Conservation (phyloP, 2,113 vertebrate genomes). For the Indri indri region DNA sequence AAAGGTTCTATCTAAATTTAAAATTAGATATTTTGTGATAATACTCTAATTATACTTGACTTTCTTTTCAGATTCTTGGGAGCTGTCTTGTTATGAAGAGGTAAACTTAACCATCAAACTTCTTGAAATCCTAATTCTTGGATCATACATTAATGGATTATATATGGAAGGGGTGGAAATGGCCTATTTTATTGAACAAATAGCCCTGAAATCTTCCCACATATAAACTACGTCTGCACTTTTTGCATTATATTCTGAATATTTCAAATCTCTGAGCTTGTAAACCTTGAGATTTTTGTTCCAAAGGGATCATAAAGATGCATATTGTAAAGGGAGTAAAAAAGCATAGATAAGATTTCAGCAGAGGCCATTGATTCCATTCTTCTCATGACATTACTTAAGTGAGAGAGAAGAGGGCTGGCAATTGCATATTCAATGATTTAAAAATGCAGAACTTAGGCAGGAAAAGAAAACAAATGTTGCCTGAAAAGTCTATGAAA, state of each 20-base stretch:
- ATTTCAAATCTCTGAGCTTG: background rate
- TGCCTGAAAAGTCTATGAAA: background rate
- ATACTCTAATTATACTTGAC: background rate
- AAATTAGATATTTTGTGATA: background rate
- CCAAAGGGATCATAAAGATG: background rate
- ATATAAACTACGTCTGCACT: background rate
- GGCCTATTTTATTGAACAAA: background rate
- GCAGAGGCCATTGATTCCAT: background rate
- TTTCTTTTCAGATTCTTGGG: background rate
- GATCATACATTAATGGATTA: background rate
- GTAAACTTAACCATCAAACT: background rate
- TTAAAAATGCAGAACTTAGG: constrained; percentile 62
- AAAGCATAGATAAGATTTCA: background rate
- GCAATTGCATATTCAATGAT: background rate
- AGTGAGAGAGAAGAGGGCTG: background rate
- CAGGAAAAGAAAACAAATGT: background rate
- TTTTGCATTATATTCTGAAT: background rate
- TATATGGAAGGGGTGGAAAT: background rate
- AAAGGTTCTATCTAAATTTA: background rate
- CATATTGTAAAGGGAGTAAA: background rate
- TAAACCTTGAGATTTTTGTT: constrained; percentile 38
- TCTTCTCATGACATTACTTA: background rate
- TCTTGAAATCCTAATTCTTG: background rate
- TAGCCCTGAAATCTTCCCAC: background rate
- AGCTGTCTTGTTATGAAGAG: background rate